Conservation (phyloP, 1,140 invertebrate genomes). For the Stenopsyche tienmushanensis region DNA sequence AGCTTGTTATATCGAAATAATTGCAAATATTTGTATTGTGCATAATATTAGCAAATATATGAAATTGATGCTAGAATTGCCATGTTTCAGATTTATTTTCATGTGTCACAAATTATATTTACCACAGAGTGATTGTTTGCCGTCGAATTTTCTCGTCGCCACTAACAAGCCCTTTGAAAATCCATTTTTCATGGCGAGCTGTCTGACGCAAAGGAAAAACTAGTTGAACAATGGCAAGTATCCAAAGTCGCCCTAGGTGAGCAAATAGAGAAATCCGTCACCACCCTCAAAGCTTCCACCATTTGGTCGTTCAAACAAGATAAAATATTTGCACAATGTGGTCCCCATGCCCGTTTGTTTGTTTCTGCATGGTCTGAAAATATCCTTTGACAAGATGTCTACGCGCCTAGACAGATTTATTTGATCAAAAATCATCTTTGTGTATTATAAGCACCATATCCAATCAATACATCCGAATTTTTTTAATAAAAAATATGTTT, state of each 20-base stretch:
- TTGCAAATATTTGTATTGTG: too few relatives aligned
- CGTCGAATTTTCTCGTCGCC: too few relatives aligned
- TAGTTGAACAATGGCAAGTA: constrained; percentile 34
- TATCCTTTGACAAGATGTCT: constrained; percentile 28
- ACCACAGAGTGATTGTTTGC: constrained; percentile 11
- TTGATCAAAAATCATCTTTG: too few relatives aligned
- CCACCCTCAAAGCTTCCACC: constrained; percentile 30
- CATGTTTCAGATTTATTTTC: too few relatives aligned
- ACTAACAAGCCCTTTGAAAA: constrained; percentile 20
- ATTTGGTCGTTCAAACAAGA: constrained; percentile 39
- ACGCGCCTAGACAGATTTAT: too few relatives aligned
- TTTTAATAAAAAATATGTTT: too few relatives aligned
- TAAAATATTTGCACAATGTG: constrained; percentile 41
- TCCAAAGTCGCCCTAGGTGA: constrained; percentile 27
- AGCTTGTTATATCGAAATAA: too few relatives aligned
- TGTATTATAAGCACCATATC: too few relatives aligned
- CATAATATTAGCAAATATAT: too few relatives aligned
- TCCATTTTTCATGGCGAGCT: constrained; percentile 20
- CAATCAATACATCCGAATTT: constrained; percentile 15
- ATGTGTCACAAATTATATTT: constrained; percentile 11
- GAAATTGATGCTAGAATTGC: too few relatives aligned
- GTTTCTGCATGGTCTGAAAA: constrained; percentile 34
- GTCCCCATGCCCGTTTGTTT: constrained; percentile 37
- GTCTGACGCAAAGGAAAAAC: constrained; percentile 23
- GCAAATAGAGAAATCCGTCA: constrained; percentile 35